Evolutionary conservation across 2,888 invertebrate genomes (phyloP).

Genomic region (Tachystola acroxantha): DNA sequence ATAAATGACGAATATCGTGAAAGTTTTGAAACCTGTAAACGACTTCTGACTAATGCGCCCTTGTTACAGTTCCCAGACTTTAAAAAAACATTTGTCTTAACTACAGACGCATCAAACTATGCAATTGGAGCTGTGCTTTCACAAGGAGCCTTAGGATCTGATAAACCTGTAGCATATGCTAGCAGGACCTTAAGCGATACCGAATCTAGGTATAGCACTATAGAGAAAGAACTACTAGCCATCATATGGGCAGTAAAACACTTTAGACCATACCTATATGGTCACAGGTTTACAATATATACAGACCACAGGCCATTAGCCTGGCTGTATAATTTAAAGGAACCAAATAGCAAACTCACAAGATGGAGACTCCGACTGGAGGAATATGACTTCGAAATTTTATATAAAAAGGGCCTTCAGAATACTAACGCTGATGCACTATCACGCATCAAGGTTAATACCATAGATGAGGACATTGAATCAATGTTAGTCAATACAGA

Average conservation of each 20-base stretch:
- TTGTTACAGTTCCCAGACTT: not conserved
- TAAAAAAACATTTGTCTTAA: not conserved
- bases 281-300: slow-evolving; percentile 21
- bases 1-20: slow-evolving; percentile 15
- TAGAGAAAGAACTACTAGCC: too few species aligned
- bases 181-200: not conserved
- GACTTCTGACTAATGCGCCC: not conserved
- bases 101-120: slow-evolving; percentile 21
- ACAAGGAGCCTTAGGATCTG: slow-evolving; percentile 16
- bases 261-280: slow-evolving; percentile 28
- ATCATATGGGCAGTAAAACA: too few species aligned
- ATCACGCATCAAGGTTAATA: slow-evolving; percentile 3
- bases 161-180: slow-evolving; percentile 11
- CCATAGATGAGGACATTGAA: not conserved
- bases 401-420: slow-evolving; percentile 5
- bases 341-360: not conserved
- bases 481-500: not conserved
- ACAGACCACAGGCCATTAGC: slow-evolving; percentile 26
- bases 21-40: slow-evolving; percentile 11
- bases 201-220: too few species aligned
- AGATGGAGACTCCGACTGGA: not conserved
- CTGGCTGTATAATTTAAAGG: slow-evolving; percentile 13
- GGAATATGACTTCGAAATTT: slow-evolving; percentile 1
- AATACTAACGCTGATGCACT: slow-evolving; percentile 8
- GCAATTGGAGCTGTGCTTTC: slow-evolving; percentile 22